Base-by-base conservation (phyloP, 2,797 vertebrate species). In the Huso huso region DNA sequence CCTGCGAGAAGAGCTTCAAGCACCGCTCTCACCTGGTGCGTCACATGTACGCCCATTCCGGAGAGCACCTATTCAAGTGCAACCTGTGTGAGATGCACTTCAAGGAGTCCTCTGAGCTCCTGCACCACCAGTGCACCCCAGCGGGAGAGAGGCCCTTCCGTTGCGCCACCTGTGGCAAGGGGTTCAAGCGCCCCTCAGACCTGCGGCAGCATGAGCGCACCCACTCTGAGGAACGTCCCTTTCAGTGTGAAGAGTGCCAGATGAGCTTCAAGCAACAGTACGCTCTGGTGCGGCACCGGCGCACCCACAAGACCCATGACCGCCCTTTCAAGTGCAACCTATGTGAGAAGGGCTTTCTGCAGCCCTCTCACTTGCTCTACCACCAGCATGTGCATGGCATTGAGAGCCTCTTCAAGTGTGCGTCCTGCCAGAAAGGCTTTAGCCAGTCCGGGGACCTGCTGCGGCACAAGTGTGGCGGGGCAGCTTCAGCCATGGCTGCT, bases 191-290 rank as follows among this genome's bases (percentile, higher is more conserved):
- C 0, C 95, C 97, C 0, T 99, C 97, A 0, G 96, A 99, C 85
- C 89, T 98, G 63, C 89, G 95, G 62, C 97, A 99, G 77, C 97
- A 99, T 0, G 96, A 98, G 80, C 95, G 96, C 68, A 95, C 96
- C 0, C 96, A 99, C 87, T 98, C 95, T 0, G 94, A 96, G 18
- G 96, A 98, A 87, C 90, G 96, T n/a, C 96, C 96, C n/a, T 98
- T 95, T 82, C 95, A 97, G 85, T 99, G 97, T 8, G 95, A 98
- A 48, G 95, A 97, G 75, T 99, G 97, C 77, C 95, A 97, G 83
- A 98, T 97, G 96, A 97, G 96, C 80, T 99, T 99, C 82, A 98
- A 94, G 83, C 97, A 98, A 83, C 97, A 96, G 81, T 98, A 96
- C 0, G 94, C 96, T 0, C 89, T 99, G 1, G 91, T 96, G 82